phyloP scores from a whole-genome alignment of 2,113 vertebrate species.

The Salvator merianae region DNA sequence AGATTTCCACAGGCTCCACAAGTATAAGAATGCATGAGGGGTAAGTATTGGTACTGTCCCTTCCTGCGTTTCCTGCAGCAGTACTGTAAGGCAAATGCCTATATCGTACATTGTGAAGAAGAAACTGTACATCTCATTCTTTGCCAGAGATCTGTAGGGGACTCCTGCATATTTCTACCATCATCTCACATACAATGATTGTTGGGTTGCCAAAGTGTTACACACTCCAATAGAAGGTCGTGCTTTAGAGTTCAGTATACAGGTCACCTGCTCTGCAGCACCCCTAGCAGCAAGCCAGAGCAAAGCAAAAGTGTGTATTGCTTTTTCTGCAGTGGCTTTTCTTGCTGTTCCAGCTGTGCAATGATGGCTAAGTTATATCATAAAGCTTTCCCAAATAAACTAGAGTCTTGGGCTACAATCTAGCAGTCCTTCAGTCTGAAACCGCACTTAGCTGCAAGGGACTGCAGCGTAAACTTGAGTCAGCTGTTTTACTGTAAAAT shows the following conservation, averaged over 20 bases:
- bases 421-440: neutral
- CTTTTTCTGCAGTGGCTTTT: neutral
- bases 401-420: no score
- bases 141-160: no score
- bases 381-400: neutral
- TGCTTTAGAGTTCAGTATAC: neutral
- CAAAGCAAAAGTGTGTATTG: neutral
- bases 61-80: neutral
- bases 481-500: neutral
- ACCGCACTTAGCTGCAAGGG: no score
- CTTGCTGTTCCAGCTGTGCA: no score
- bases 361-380: no score
- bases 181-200: neutral
- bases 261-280: neutral
- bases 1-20: neutral
- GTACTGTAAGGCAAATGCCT: neutral
- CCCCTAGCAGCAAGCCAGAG: neutral
- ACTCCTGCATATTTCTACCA: neutral
- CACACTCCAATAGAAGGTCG: neutral
- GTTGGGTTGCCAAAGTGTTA: neutral
- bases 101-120: neutral
- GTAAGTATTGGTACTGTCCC: neutral
- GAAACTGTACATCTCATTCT: neutral
- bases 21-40: no score
- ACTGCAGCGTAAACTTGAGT: no score